Conservation (phyloP, 2,113 vertebrate species). For the Channa argus region DNA sequence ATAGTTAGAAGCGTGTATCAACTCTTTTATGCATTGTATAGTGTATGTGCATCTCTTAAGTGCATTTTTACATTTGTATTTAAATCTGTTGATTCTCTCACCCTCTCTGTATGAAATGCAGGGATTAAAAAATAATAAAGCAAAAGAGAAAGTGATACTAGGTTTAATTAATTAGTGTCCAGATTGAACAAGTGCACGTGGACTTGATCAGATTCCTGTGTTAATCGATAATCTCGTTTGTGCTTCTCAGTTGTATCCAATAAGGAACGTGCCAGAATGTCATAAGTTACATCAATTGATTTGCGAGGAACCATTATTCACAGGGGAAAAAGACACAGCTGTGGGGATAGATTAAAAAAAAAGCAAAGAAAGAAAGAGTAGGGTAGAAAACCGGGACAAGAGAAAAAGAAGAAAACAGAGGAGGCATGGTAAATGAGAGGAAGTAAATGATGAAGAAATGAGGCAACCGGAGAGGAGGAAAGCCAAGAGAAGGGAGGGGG, state of each 20-base stretch:
- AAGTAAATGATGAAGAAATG: slow-evolving; percentile 12
- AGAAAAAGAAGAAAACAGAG: not conserved
- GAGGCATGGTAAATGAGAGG: slow-evolving; percentile 1
- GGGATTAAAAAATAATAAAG: not conserved
- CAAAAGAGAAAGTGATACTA: slow-evolving; percentile 28
- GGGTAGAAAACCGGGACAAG: not conserved
- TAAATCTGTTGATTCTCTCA: not conserved
- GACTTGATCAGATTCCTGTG: slow-evolving; percentile 60
- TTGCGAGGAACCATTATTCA: slow-evolving; percentile 45
- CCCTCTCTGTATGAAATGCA: not conserved
- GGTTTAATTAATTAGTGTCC: not conserved
- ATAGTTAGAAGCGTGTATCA: slow-evolving; percentile 22
- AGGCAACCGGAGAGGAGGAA: slow-evolving; percentile 14
- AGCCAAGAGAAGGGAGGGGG: not conserved
- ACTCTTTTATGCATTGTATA: slow-evolving; percentile 18
- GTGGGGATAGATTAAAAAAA: not conserved
- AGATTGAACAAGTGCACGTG: slow-evolving; percentile 24
- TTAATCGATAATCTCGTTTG: slow-evolving; percentile 73
- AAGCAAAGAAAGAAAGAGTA: not conserved
- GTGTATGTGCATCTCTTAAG: not conserved
- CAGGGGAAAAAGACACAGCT: slow-evolving; percentile 5
- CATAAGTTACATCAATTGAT: slow-evolving; percentile 68
- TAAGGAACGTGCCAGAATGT: slow-evolving; percentile 65
- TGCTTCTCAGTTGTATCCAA: slow-evolving; percentile 57
- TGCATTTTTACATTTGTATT: slow-evolving; percentile 10